Base-by-base conservation (phyloP, 2,113 vertebrate species). In the Mola mola region DNA sequence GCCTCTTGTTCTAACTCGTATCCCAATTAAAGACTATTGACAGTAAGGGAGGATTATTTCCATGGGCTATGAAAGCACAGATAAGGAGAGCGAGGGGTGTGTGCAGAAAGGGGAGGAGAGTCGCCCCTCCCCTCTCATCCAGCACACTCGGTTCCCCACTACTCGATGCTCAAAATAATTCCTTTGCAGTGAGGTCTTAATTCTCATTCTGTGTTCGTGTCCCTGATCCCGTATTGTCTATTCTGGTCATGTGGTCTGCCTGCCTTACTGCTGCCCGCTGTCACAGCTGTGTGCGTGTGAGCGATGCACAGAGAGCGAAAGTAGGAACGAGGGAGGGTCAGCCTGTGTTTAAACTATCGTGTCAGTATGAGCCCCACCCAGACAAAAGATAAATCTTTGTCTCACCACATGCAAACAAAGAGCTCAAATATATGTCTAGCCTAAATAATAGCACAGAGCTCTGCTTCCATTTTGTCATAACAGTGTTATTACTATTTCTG, bases 161-260 rank as follows among this genome's bases (percentile, higher is more conserved):
- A 77, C 75, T 77, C 76, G 7, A 69, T 7, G 29, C 57, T 56
- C 73, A 81, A 80, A 85, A 78, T 84, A 82, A 86, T 86, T 87
- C 78, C 76, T 85, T 85, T 85, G 85, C 81, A 77, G 83, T 60
- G 65, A 83, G 53, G 72, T 78, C 83, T 84, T 88, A 72, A 90
- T 89, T 89, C 77, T 83, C 72, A 89, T 89, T 87, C 88, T 70
- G 82, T 66, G 76, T 86, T 64, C 26, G 64, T 85, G 81, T 81
- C 51, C 67, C 67, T 76, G 62, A 79, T 83, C 77, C 79, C 3
- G 13, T 68, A 79, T 88, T 87, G 85, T 84, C 65, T 86, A 87
- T 87, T 87, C 83, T 69, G 65, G 61, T 84, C 85, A 84, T 72
- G 78, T 78, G 77, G 80, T 67, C 58, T 10, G 46, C 70, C 72